Percentiles rank a stretch among this genome's conserved stretches.
Conservation (phyloP, 2,113 vertebrate genomes). For the Pollachius pollachius region DNA sequence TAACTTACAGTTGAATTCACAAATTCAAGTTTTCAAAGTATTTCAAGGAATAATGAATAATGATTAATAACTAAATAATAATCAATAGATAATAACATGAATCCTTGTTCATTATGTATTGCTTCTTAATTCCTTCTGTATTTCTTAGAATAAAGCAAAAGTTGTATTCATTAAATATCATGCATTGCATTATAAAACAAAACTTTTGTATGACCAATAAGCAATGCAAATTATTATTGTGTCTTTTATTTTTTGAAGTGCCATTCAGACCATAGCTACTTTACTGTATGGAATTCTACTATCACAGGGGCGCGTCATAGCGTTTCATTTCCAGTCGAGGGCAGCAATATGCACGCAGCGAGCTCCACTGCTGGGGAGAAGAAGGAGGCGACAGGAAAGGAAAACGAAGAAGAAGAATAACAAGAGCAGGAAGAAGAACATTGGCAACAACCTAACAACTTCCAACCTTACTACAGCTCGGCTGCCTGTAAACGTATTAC, state of each 20-base stretch:
- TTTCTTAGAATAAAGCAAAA: no score
- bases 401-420: not conserved
- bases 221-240: not conserved
- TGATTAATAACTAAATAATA: no score
- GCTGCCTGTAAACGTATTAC: not conserved
- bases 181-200: not conserved
- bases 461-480: not conserved
- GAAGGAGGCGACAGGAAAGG: not conserved
- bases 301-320: not conserved
- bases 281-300: not conserved
- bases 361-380: no score
- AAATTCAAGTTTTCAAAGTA: no score
- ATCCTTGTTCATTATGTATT: no score
- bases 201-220: not conserved
- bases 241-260: no score
- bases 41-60: no score
- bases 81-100: no score
- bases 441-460: conserved; percentile 15
- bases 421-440: conserved; percentile 23
- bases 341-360: not conserved
- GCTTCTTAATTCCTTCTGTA: no score
- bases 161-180: no score
- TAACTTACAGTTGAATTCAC: no score
- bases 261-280: not conserved
- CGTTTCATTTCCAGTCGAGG: not conserved